A percentile compares a stretch with the other conserved stretches of the same genome.
These are phyloP conservation scores for Vulpes ferrilata DNA, from an alignment of 2,113 vertebrate species.

Conservation along the genomic window DNA sequence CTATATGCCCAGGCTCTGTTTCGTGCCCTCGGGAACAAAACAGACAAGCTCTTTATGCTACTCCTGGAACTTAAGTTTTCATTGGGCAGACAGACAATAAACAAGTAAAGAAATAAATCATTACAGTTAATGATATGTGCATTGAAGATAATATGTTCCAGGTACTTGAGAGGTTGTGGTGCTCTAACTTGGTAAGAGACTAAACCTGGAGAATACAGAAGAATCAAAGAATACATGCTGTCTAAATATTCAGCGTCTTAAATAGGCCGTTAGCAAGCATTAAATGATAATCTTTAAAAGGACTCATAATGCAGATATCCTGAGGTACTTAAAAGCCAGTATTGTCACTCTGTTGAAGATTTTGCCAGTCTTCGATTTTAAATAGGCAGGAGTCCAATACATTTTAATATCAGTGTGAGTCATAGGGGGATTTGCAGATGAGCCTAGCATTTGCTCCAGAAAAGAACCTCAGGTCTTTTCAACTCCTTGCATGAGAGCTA, in stretches of 20 bases:
- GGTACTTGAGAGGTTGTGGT: not conserved
- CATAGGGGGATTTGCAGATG: not conserved
- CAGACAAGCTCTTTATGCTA: not conserved
- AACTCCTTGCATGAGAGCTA: not conserved
- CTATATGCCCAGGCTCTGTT: not conserved
- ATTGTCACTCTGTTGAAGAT: not conserved
- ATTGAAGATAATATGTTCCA: not conserved
- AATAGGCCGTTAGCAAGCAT: not conserved
- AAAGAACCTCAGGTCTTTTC: not conserved
- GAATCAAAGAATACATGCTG: not conserved
- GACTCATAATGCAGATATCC: not conserved
- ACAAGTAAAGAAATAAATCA: not conserved
- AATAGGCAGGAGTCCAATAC: not conserved
- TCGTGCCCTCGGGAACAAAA: not conserved
- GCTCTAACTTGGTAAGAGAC: not conserved
- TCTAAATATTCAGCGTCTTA: conserved; percentile 7
- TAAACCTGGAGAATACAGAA: conserved; percentile 6
- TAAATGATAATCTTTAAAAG: conserved; percentile 39
- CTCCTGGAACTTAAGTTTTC: conserved; percentile 46
- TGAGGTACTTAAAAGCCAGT: not conserved
- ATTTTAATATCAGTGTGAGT: not conserved
- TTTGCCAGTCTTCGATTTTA: not conserved
- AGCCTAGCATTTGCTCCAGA: not conserved
- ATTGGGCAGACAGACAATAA: not conserved
- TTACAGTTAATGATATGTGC: not conserved